Percentiles rank a stretch among this genome's conserved stretches.
phyloP scores from a whole-genome alignment of 2,888 invertebrate genomes.

The Dermolepida albohirtum region DNA sequence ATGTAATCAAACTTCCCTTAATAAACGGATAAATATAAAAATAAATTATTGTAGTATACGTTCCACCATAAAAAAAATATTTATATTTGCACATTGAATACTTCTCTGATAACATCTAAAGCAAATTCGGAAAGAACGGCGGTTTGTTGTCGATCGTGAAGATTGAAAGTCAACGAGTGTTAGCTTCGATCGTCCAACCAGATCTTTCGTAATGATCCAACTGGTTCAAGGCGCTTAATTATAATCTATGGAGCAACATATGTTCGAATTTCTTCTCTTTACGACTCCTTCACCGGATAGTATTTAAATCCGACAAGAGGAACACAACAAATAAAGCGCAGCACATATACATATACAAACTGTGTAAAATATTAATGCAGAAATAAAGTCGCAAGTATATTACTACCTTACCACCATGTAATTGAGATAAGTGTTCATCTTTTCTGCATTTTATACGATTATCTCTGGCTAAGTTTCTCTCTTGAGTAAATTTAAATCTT shows the following conservation, averaged over 20 bases:
- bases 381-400: constrained; percentile 44
- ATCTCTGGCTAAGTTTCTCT: constrained; percentile 35
- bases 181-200: constrained; percentile 22
- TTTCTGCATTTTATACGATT: constrained; percentile 48
- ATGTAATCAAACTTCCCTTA: too few relatives aligned
- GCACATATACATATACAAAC: constrained; percentile 16
- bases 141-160: not conserved
- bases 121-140: too few relatives aligned
- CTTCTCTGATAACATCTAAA: too few relatives aligned
- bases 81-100: too few relatives aligned
- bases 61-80: too few relatives aligned
- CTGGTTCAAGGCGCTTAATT: constrained; percentile 38
- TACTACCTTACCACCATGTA: constrained; percentile 43
- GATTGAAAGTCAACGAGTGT: constrained; percentile 18
- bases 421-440: constrained; percentile 48
- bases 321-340: constrained; percentile 29
- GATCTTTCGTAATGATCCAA: constrained; percentile 32
- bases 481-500: constrained; percentile 42
- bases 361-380: constrained; percentile 41
- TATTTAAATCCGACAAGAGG: constrained; percentile 12
- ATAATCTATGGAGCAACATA: constrained; percentile 35
- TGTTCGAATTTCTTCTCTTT: constrained; percentile 36
- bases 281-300: constrained; percentile 18
- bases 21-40: too few relatives aligned
- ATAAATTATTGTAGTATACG: too few relatives aligned